Evolutionary conservation across 1,140 invertebrate genomes (phyloP), one percentile per base, ranked within the genome.

Genomic region (Drosophila nikananu): DNA sequence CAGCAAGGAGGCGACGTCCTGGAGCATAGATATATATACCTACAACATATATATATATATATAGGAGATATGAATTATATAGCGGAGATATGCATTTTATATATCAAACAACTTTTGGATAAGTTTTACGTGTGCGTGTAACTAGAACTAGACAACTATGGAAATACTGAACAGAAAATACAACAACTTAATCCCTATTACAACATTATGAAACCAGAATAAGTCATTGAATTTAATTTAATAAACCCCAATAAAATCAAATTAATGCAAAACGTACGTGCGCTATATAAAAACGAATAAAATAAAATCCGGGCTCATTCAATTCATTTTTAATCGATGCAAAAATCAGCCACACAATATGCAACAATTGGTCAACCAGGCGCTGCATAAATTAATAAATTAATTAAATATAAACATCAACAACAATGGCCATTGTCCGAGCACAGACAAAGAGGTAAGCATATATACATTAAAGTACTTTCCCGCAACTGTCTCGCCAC

Each of bases 101-200:
- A 83, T 77, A 89, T 81, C 68, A 81, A 78, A 67, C 60, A 79
- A 80, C 76, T 87, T 87, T 87, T 89, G 81, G 68, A 89, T 89
- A 87, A 87, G 83, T 89, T 87, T 87, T 87, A 87, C 72, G 84
- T 86, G 77, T 87, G 61, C 66, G 63, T 77, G 51, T 72, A 81
- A 51, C 74, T 68, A 64, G 57, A 17, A 44, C 46, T 86, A 72
- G 65, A 39, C 41, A 51, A 58, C 30, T 39, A n/a, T 44, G 37
- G 72, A 51, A 12, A 61, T 61, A 55, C 41, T 63, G 64, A 63
- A 55, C 23, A 37, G 35, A 19, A 65, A 41, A 5, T 17, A 63
- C 39, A n/a, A 39, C 54, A 57, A 39, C 17, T 63, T 35, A 51
- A 39, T 71, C 39, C 30, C 37, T 30, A 46, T 35, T 32, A 21